Percentiles rank a stretch among this genome's conserved stretches.
These are phyloP conservation scores for Onychomys torridus DNA, from an alignment of 2,797 vertebrate genomes.

Conservation along the genomic window DNA sequence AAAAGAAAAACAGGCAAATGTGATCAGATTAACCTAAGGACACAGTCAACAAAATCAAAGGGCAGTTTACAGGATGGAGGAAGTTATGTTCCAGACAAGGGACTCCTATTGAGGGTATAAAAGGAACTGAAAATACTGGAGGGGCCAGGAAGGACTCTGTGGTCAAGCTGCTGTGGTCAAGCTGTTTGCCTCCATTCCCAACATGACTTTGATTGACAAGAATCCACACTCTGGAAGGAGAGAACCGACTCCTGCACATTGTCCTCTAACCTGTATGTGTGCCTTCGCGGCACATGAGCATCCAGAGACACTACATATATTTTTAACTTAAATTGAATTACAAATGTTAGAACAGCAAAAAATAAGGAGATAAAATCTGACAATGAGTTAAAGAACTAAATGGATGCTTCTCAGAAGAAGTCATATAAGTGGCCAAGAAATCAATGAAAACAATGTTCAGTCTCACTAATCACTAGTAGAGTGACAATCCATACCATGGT, in stretches of 20 bases:
- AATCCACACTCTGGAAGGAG: not conserved
- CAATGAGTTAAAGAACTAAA: not conserved
- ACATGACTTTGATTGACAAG: not conserved
- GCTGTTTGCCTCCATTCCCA: not conserved
- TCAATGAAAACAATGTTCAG: not conserved
- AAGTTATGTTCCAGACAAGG: not conserved
- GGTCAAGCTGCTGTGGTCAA: not conserved
- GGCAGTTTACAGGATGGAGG: not conserved
- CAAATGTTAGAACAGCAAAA: not conserved
- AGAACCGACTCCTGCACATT: not conserved
- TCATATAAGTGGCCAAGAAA: not conserved
- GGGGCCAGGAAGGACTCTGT: not conserved
- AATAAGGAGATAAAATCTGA: not conserved
- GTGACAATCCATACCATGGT: not conserved
- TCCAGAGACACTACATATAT: too few species aligned
- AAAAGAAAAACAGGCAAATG: not conserved
- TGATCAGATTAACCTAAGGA: not conserved
- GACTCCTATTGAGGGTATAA: too few species aligned
- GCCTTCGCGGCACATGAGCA: not conserved
- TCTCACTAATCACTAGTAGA: not conserved
- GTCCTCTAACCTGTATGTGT: not conserved
- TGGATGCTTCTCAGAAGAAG: not conserved
- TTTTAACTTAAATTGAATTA: not conserved
- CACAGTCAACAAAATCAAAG: not conserved
- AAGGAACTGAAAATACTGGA: too few species aligned